A percentile compares a stretch with the other conserved stretches of the same genome.
phyloP scores from a whole-genome alignment of 1,140 invertebrate genomes.

The Microplitis mediator region DNA sequence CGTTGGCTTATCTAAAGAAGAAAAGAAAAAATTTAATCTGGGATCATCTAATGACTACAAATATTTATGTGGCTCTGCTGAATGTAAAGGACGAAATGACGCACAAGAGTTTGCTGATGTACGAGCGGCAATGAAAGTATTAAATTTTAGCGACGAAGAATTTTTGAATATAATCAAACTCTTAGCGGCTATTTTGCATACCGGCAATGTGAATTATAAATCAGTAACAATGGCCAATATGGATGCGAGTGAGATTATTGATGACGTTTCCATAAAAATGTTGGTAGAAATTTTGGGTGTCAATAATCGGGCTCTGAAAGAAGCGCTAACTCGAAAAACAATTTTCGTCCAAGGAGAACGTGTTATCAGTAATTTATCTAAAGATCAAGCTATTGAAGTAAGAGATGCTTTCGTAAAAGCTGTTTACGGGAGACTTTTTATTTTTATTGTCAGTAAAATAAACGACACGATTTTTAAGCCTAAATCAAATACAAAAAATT shows the following conservation, averaged over 20 bases:
- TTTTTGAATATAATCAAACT: constrained; percentile 85
- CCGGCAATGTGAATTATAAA: constrained; percentile 90
- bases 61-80: constrained; percentile 77
- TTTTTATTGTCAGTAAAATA: constrained; percentile 89
- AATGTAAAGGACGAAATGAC: constrained; percentile 84
- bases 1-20: constrained; percentile 78
- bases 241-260: constrained; percentile 80
- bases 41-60: constrained; percentile 74
- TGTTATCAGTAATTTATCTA: constrained; percentile 74
- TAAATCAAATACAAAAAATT: constrained; percentile 65
- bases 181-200: constrained; percentile 82
- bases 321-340: constrained; percentile 84
- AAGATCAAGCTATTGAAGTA: constrained; percentile 78
- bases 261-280: constrained; percentile 68
- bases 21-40: constrained; percentile 81
- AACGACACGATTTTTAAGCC: constrained; percentile 85
- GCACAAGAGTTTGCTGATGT: constrained; percentile 85
- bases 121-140: constrained; percentile 86
- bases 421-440: constrained; percentile 90
- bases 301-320: constrained; percentile 70
- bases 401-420: constrained; percentile 91
- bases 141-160: constrained; percentile 86
- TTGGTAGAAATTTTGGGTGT: constrained; percentile 76
- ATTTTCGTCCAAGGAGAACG: constrained; percentile 88
- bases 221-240: constrained; percentile 75